phyloP scores from a whole-genome alignment of 2,888 invertebrate species.

The Anoplius nigerrimus region DNA sequence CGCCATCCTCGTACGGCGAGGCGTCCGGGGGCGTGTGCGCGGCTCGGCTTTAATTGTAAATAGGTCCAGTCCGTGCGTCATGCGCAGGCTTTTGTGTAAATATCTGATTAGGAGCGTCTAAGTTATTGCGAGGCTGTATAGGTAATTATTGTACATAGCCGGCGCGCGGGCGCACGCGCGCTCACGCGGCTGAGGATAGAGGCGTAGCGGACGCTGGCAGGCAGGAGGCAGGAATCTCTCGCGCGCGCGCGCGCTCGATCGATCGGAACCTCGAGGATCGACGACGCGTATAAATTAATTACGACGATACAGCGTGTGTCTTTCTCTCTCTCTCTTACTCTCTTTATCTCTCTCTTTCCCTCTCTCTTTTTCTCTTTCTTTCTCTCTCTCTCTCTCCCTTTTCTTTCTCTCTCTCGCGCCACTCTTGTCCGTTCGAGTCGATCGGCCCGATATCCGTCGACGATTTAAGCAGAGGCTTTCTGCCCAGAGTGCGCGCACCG shows the following conservation, averaged over 20 bases:
- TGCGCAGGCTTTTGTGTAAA: constrained; percentile 1
- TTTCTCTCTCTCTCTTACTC: too few species aligned
- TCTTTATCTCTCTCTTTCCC: too few species aligned
- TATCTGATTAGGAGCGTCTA: constrained; percentile 25
- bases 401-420: too few species aligned
- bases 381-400: too few species aligned
- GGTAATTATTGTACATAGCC: constrained; percentile 25
- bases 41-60: neutral
- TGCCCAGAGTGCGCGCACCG: too few species aligned
- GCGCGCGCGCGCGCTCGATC: neutral
- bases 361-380: too few species aligned
- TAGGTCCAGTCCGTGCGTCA: constrained; percentile 1
- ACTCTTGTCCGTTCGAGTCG: too few species aligned
- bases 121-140: constrained; percentile 54
- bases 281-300: constrained; percentile 1
- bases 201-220: neutral
- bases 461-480: too few species aligned
- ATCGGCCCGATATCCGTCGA: too few species aligned
- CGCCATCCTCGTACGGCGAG: neutral
- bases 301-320: neutral
- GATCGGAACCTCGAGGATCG: neutral
- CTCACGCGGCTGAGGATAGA: too few species aligned
- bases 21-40: neutral
- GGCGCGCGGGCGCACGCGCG: neutral
- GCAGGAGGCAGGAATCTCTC: neutral